These are phyloP conservation scores for Asbolus verrucosus DNA, from an alignment of 1,140 invertebrate species.

Conservation along the genomic window DNA sequence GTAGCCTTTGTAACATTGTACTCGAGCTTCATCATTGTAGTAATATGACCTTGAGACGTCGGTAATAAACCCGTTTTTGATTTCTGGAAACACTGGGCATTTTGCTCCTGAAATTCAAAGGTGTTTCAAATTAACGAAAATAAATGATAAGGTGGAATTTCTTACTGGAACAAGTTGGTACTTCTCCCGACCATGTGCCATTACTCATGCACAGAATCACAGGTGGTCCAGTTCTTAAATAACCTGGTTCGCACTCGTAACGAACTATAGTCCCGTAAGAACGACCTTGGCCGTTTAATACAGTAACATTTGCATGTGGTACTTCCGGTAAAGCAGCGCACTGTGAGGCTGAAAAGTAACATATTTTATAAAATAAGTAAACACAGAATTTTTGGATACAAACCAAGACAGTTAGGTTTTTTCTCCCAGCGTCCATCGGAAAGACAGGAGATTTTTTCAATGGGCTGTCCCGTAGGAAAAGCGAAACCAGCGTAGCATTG, in stretches of 20 bases:
- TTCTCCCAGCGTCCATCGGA: conserved; percentile 92
- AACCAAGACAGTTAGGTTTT: conserved; percentile 89
- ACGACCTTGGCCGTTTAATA: conserved; percentile 92
- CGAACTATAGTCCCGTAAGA: conserved; percentile 96
- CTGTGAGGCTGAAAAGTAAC: conserved; percentile 85
- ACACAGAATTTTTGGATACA: conserved; percentile 48
- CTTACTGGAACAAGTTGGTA: conserved; percentile 88
- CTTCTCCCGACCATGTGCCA: conserved; percentile 94
- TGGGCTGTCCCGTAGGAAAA: conserved; percentile 87
- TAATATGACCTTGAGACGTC: conserved; percentile 81
- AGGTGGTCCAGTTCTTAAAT: conserved; percentile 87
- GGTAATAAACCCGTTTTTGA: conserved; percentile 87
- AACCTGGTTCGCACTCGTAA: conserved; percentile 95
- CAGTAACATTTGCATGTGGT: conserved; percentile 86
- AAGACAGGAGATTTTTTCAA: conserved; percentile 90
- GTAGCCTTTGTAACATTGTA: conserved; percentile 93
- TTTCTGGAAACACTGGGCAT: conserved; percentile 85
- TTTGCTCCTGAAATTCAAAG: conserved; percentile 71
- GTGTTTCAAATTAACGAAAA: neutral
- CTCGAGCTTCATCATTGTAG: conserved; percentile 91
- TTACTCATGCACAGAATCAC: conserved; percentile 96
- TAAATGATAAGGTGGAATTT: neutral
- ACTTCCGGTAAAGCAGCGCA: conserved; percentile 92
- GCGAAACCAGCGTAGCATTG: conserved; percentile 97
- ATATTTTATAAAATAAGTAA: conserved; percentile 44